Percentiles rank a stretch among this genome's conserved stretches.
Evolutionary conservation across 2,797 vertebrate species (phyloP).

Genomic region (Sebastes baramenuke): DNA sequence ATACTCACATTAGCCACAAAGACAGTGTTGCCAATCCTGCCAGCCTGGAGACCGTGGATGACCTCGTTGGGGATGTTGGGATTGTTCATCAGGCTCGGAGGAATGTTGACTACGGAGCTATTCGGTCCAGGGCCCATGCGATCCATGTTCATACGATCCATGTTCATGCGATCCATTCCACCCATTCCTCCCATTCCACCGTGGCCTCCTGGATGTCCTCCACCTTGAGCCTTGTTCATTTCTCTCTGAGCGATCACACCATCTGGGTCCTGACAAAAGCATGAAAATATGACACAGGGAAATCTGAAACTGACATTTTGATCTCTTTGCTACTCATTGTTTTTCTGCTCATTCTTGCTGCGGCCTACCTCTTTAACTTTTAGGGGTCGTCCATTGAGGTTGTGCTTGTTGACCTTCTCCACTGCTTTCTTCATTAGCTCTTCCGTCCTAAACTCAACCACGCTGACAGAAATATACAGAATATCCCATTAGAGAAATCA

Average conservation of each 20-base stretch:
- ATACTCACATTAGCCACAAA: conserved; percentile 95
- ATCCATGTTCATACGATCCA: conserved; percentile 84
- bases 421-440: conserved; percentile 98
- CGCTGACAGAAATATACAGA: conserved; percentile 78
- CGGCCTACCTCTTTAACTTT: conserved; percentile 94
- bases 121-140: conserved; percentile 89
- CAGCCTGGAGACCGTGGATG: conserved; percentile 95
- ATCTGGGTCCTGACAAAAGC: conserved; percentile 87
- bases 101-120: conserved; percentile 89
- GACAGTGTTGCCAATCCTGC: conserved; percentile 93
- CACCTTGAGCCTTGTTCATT: conserved; percentile 85
- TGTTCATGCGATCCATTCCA: conserved; percentile 70
- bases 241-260: conserved; percentile 93
- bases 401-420: conserved; percentile 97
- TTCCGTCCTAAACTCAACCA: conserved; percentile 98
- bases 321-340: too few species aligned
- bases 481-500: neutral
- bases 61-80: conserved; percentile 96
- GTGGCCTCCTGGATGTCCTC: conserved; percentile 77
- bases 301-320: neutral
- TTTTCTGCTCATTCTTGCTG: neutral
- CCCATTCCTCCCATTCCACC: conserved; percentile 80
- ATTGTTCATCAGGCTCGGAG: conserved; percentile 95
- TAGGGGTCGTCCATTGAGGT: conserved; percentile 93
- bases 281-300: neutral